These are phyloP conservation scores for Cerceris ruficornis DNA, from an alignment of 2,888 invertebrate genomes.

Conservation along the genomic window DNA sequence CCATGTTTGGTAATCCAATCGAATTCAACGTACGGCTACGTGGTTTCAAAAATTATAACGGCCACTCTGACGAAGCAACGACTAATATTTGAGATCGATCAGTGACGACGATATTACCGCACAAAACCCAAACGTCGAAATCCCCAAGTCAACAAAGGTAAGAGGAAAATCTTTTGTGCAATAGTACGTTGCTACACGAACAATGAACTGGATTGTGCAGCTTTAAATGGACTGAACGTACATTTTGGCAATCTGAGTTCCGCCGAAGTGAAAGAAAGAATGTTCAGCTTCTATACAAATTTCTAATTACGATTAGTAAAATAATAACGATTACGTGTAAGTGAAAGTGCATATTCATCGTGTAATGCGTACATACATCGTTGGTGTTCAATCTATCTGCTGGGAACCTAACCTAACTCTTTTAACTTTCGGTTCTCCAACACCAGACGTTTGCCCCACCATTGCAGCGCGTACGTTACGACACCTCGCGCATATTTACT, in stretches of 20 bases:
- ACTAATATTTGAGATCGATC: conserved; percentile 13
- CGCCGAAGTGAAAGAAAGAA: neutral
- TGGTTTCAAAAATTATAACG: conserved; percentile 35
- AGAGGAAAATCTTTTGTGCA: conserved; percentile 26
- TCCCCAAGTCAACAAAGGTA: conserved; percentile 29
- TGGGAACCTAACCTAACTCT: conserved; percentile 38
- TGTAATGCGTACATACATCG: conserved; percentile 8
- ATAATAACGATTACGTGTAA: neutral
- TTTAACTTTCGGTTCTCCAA: conserved; percentile 18
- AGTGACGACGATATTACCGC: conserved; percentile 1
- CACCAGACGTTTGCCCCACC: conserved; percentile 17
- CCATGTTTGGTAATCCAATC: conserved; percentile 56
- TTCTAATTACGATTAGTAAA: neutral
- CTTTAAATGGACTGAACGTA: neutral
- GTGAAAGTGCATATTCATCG: conserved; percentile 50
- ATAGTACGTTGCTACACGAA: conserved; percentile 22
- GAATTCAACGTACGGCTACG: conserved; percentile 39
- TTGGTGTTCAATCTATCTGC: neutral
- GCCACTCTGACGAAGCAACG: conserved; percentile 29
- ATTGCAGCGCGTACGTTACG: conserved; percentile 38
- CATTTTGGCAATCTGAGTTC: neutral
- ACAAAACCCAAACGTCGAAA: conserved; percentile 12
- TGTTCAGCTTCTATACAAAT: neutral
- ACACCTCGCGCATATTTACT: conserved; percentile 37
- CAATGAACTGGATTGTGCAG: neutral